Evolutionary conservation across 2,797 vertebrate genomes (phyloP), one percentile per base, ranked within the genome.

Genomic region (Sebastes vulpes): DNA sequence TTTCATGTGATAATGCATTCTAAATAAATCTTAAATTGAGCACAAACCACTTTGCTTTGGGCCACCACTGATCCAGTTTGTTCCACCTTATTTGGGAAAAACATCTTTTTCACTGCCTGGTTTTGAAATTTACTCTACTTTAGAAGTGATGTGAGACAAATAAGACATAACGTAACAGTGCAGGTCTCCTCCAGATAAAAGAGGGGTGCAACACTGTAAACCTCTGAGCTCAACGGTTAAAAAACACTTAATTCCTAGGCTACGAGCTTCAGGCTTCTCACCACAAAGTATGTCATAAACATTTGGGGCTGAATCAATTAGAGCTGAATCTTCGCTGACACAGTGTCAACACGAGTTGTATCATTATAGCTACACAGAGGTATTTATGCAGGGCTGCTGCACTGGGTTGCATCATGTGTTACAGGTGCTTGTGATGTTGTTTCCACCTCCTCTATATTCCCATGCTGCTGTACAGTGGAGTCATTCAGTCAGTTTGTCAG

Each of bases 371-470:
- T 12, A 2, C 48, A 61, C 20, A 23, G 16, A 29, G n/a, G 11
- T 56, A 23, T 54, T 9, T 60, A 14, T 42, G 20, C 5, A 23
- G 60, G 4, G 56, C 26, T 71, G 53, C 67, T 73, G 53, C 38
- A 64, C 16, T 31, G 11, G 12, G 10, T 72, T 73, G 57, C 52
- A 65, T 75, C 65, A 78, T 5, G 18, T 53, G 20, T 72, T 71
- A 53, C 32, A 57, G 57, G 46, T 54, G 66, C 14, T 31, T 46
- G 31, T 53, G 56, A 14, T 61, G 48, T 42, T 63, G 31, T 63
- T 35, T 60, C 10, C 18, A 7, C 9, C 8, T 63, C 9, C 8
- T 63, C 23, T 20, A 5, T 25, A 10, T 65, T 54, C 20, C 31
- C 38, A 69, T 18, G 18, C 21, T 42, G 25, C 18, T 42, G 38